A percentile compares a stretch with the other conserved stretches of the same genome.
These are phyloP conservation scores for Gymnogyps californianus DNA, from an alignment of 2,113 vertebrate species.

Conservation along the genomic window DNA sequence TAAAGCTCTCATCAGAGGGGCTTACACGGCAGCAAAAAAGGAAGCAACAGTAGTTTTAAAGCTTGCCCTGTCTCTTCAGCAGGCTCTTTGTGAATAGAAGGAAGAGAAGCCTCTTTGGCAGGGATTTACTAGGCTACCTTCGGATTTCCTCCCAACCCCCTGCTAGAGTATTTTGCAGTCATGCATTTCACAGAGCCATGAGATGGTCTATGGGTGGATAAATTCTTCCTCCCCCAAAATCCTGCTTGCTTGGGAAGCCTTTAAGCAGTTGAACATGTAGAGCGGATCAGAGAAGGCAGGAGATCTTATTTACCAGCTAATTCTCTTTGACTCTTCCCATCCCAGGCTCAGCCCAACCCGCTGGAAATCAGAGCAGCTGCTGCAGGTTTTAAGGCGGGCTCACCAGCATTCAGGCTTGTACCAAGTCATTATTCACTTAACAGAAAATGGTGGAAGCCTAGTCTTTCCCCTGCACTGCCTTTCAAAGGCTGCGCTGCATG, in stretches of 20 bases:
- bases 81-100: not conserved
- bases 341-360: not conserved
- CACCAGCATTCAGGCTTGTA: not conserved
- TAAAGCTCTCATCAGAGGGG: slow-evolving; percentile 16
- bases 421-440: not conserved
- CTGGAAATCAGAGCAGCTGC: slow-evolving; percentile 13
- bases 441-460: not conserved
- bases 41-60: not conserved
- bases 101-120: slow-evolving; percentile 35
- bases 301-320: slow-evolving; percentile 57
- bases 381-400: not conserved
- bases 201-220: not conserved
- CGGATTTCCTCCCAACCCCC: not conserved
- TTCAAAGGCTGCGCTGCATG: not conserved
- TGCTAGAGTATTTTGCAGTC: not conserved
- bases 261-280: slow-evolving; percentile 22
- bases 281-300: slow-evolving; percentile 32
- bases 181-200: not conserved
- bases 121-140: slow-evolving; percentile 26
- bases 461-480: not conserved
- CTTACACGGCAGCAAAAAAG: not conserved
- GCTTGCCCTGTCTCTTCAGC: not conserved
- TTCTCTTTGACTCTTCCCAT: slow-evolving; percentile 47
- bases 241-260: slow-evolving; percentile 32
- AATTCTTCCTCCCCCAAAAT: slow-evolving; percentile 11